These are phyloP conservation scores for Phanerotoma sp. DNA, from an alignment of 2,888 invertebrate genomes.

Conservation along the genomic window DNA sequence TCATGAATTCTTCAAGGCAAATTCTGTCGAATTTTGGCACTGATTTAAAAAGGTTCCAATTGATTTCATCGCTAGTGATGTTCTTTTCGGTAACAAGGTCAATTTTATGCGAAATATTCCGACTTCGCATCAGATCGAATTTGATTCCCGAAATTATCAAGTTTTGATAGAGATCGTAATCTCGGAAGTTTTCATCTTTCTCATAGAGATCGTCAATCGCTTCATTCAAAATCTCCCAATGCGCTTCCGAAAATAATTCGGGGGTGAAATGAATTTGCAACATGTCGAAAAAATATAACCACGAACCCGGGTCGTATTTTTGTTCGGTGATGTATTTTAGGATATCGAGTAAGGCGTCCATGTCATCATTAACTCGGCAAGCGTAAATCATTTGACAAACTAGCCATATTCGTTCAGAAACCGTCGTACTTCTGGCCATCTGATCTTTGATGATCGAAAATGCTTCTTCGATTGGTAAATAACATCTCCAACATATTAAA, in stretches of 20 bases:
- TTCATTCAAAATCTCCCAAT: slow-evolving; percentile 35
- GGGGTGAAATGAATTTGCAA: too few species aligned
- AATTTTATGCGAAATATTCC: not conserved
- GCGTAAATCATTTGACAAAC: too few species aligned
- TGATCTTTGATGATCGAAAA: slow-evolving; percentile 37
- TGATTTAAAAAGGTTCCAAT: not conserved
- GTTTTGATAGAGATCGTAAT: not conserved
- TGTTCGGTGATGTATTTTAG: too few species aligned
- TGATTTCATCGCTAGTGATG: not conserved
- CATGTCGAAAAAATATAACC: too few species aligned
- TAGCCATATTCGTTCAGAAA: too few species aligned
- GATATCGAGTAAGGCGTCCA: too few species aligned
- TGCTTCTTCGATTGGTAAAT: slow-evolving; percentile 37
- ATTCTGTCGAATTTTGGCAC: not conserved
- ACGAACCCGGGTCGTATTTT: too few species aligned
- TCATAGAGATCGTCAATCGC: not conserved
- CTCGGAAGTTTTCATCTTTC: not conserved
- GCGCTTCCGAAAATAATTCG: too few species aligned
- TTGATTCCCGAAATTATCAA: not conserved
- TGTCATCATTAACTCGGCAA: too few species aligned
- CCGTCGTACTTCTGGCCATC: too few species aligned
- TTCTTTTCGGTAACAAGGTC: not conserved
- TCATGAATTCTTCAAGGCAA: not conserved
- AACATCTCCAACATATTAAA: too few species aligned
- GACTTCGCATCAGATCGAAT: not conserved